These are phyloP conservation scores for Melanargia galathea DNA, from an alignment of 2,888 invertebrate genomes.

Conservation along the genomic window DNA sequence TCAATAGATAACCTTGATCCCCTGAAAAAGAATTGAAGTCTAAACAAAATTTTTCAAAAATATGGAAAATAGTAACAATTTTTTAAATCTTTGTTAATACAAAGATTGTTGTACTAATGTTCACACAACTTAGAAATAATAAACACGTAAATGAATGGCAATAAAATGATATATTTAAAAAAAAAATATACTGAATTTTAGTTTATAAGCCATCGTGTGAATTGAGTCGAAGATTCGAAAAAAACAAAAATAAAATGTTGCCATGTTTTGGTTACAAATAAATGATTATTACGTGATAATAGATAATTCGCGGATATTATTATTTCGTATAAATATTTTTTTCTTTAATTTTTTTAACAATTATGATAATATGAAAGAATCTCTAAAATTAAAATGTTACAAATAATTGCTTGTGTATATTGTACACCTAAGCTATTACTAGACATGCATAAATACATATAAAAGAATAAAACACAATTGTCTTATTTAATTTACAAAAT, in stretches of 20 bases:
- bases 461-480: not conserved
- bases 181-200: slow-evolving; percentile 49
- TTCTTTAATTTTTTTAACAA: not conserved
- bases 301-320: slow-evolving; percentile 49
- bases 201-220: slow-evolving; percentile 61
- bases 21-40: slow-evolving; percentile 86
- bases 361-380: not conserved
- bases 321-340: slow-evolving; percentile 51
- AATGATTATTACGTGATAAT: slow-evolving; percentile 63
- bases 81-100: slow-evolving; percentile 50
- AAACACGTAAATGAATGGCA: slow-evolving; percentile 56
- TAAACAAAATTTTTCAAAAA: slow-evolving; percentile 39
- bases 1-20: slow-evolving; percentile 97
- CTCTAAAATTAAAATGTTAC: not conserved
- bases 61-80: slow-evolving; percentile 47
- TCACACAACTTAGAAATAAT: slow-evolving; percentile 62
- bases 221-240: slow-evolving; percentile 45
- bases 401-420: not conserved
- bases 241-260: slow-evolving; percentile 59
- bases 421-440: not conserved
- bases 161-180: slow-evolving; percentile 49
- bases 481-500: not conserved
- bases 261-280: slow-evolving; percentile 74
- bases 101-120: no score
- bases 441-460: slow-evolving; percentile 1